Conservation (phyloP, 2,113 vertebrate genomes). For the Euleptes europaea region DNA sequence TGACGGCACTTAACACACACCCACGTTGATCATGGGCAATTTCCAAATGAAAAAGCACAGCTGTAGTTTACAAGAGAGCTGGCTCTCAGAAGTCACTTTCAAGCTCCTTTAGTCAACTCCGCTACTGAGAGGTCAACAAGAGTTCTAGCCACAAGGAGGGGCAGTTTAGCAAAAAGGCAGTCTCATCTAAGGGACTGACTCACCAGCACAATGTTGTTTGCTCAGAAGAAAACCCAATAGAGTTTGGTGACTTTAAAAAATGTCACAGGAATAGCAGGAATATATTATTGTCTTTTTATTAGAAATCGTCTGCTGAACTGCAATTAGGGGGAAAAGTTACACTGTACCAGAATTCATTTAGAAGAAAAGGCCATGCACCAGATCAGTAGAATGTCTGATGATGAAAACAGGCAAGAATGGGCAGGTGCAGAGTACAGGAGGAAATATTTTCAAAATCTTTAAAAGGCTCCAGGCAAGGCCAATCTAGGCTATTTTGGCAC, state of each 20-base stretch:
- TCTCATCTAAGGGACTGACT: background rate
- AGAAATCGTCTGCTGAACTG: background rate
- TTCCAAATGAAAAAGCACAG: background rate
- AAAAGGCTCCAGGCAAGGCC: background rate
- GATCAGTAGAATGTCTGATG: background rate
- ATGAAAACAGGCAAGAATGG: background rate
- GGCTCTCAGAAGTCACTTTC: background rate
- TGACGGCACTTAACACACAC: too few species aligned
- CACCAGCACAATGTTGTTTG: background rate
- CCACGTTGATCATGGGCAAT: background rate
- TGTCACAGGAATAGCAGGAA: background rate
- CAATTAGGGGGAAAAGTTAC: background rate
- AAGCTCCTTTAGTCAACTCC: background rate
- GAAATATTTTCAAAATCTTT: background rate
- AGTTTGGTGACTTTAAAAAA: background rate
- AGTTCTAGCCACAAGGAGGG: background rate
- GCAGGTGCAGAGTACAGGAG: too few species aligned
- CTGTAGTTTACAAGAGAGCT: background rate
- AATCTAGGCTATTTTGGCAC: background rate
- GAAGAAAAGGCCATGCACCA: background rate
- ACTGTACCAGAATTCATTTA: background rate
- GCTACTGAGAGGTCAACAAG: background rate
- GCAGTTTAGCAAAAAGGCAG: background rate
- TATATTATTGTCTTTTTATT: background rate
- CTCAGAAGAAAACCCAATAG: background rate